A percentile compares a stretch with the other conserved stretches of the same genome.
phyloP scores from a whole-genome alignment of 1,140 invertebrate genomes.

The Daktulosphaira vitifoliae region DNA sequence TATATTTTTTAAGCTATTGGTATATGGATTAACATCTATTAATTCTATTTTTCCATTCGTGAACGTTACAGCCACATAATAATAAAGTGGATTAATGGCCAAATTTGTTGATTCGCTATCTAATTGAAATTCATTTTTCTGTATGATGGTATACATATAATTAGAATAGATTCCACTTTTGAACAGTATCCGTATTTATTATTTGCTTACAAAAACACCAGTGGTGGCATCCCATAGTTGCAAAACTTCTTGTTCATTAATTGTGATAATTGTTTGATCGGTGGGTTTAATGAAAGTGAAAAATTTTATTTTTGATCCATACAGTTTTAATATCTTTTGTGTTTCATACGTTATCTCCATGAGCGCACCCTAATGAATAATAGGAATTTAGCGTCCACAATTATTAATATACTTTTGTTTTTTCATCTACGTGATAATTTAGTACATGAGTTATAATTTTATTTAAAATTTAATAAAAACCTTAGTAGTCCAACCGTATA shows the following conservation, averaged over 20 bases:
- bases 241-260: not conserved
- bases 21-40: not conserved
- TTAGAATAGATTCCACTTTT: too few relatives aligned
- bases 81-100: conserved; percentile 3
- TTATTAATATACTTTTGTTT: too few relatives aligned
- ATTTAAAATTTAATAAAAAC: not conserved
- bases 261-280: not conserved
- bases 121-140: conserved; percentile 2
- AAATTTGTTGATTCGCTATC: not conserved
- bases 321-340: conserved; percentile 3
- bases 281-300: conserved; percentile 12
- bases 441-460: too few relatives aligned
- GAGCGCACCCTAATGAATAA: not conserved
- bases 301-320: not conserved
- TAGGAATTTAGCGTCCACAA: too few relatives aligned
- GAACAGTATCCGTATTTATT: too few relatives aligned
- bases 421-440: too few relatives aligned
- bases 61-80: conserved; percentile 9
- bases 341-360: not conserved
- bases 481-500: conserved; percentile 5
- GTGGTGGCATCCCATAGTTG: conserved; percentile 8
- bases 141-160: not conserved
- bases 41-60: conserved; percentile 21
- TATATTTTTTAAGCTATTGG: not conserved
- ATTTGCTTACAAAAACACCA: conserved; percentile 3